Evolutionary conservation across 2,113 vertebrate genomes (phyloP), one percentile per base, ranked within the genome.

Genomic region (Podilymbus podiceps): DNA sequence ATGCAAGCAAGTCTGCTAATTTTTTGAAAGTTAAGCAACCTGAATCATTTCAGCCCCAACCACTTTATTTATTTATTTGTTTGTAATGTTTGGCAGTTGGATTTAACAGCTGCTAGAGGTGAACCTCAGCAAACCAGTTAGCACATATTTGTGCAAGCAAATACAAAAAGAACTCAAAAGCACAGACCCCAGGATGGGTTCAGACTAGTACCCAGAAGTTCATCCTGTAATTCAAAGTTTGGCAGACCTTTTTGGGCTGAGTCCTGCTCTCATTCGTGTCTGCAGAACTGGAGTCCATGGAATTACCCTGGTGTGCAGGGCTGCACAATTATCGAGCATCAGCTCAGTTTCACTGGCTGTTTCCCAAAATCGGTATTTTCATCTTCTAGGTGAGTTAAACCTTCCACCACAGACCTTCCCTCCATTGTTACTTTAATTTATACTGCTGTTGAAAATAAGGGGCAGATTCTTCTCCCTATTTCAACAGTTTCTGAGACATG

Each of bases 1-100:
- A 62, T 44, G 13, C 0, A 6, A 85, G 53, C 20, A 78, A 85
- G 46, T 24, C 46, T 93, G 73, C 55, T 97, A 62, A 40, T 44
- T 94, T 89, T 85, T 40, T 83, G 47, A 89, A 96, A 95, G 81
- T 80, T 93, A 80, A 23, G 91, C 93, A 95, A 89, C 62, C 21
- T 49, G 60, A 90, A 92, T 53, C 0, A 75, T 86, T 85, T 88
- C 42, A 69, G n/a, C 63, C 46, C 44, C 22, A 68, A 64, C 75
- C 63, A 90, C 78, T 83, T 82, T 63, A 74, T 88, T 85, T 81
- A 40, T 88, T 83, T 90, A 20, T 87, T 93, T 95, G 46, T 85
- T 96, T 87, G 53, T 15, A 82, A 50, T 58, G 59, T 55, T 93
- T 90, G 87, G 87, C 77, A 67, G 79, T 76, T 80, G 75, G 72